These are phyloP conservation scores for Zaprionus africanus DNA, from an alignment of 1,140 invertebrate species.

Conservation along the genomic window DNA sequence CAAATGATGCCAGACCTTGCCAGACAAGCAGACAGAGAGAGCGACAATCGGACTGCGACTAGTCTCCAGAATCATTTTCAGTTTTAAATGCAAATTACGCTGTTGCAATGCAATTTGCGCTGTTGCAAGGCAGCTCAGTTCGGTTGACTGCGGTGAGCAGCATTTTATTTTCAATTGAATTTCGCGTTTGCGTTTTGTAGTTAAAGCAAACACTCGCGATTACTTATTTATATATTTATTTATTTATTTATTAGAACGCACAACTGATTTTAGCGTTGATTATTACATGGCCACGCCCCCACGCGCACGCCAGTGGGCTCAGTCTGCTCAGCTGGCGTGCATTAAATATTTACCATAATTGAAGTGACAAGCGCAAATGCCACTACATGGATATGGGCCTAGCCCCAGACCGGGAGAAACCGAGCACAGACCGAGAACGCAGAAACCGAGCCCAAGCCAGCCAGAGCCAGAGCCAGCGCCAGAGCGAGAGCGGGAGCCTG, in stretches of 20 bases:
- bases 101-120: slow-evolving; percentile 64
- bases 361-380: slow-evolving; percentile 82
- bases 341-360: slow-evolving; percentile 83
- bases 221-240: slow-evolving; percentile 77
- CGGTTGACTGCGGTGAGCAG: slow-evolving; percentile 51
- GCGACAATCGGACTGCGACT: not conserved
- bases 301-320: not conserved
- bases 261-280: slow-evolving; percentile 79
- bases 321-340: slow-evolving; percentile 34
- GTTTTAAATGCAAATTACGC: slow-evolving; percentile 67
- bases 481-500: not conserved
- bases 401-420: not conserved
- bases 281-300: slow-evolving; percentile 64
- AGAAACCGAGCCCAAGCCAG: slow-evolving; percentile 8
- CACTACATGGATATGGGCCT: slow-evolving; percentile 63
- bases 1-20: slow-evolving; percentile 74
- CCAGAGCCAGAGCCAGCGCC: not conserved
- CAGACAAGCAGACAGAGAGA: slow-evolving; percentile 39
- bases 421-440: not conserved
- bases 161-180: slow-evolving; percentile 81
- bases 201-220: slow-evolving; percentile 68
- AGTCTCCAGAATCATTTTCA: not conserved
- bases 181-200: slow-evolving; percentile 68
- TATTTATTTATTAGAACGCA: slow-evolving; percentile 79
- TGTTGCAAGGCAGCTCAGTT: slow-evolving; percentile 19